Conservation (phyloP, 2,113 vertebrate species). For the Paralichthys olivaceus region DNA sequence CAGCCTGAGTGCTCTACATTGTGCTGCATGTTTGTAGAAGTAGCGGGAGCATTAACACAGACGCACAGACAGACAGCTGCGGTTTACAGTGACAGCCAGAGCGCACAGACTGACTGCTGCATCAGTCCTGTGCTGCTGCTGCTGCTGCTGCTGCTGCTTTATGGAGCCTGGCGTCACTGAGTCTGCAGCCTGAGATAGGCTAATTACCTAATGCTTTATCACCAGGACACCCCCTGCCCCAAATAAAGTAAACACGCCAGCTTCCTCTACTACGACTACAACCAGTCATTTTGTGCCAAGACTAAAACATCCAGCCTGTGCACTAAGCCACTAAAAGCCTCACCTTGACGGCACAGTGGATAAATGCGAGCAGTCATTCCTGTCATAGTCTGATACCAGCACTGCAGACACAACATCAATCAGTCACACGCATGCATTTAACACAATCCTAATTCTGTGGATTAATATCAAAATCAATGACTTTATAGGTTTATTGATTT, state of each 20-base stretch:
- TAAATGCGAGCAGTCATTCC: neutral
- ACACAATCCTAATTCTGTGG: neutral
- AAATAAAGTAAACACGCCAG: slow-evolving; percentile 76
- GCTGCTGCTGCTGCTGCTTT: slow-evolving; percentile 53
- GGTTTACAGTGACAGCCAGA: neutral
- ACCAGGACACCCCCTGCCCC: slow-evolving; percentile 66
- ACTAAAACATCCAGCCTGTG: neutral
- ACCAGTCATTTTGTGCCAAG: neutral
- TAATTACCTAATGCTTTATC: slow-evolving; percentile 84
- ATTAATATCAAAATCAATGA: neutral
- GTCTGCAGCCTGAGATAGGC: slow-evolving; percentile 84
- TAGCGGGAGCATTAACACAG: neutral
- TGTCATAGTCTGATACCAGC: neutral
- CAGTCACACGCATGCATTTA: no score
- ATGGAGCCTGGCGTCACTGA: slow-evolving; percentile 82
- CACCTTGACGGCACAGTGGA: slow-evolving; percentile 33
- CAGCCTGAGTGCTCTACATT: neutral
- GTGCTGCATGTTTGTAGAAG: neutral
- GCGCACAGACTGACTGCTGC: slow-evolving; percentile 60
- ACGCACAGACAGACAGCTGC: neutral
- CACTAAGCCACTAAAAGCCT: neutral
- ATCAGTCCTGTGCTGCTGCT: slow-evolving; percentile 59
- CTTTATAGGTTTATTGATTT: no score
- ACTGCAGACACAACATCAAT: neutral
- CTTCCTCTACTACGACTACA: slow-evolving; percentile 55